Conservation (phyloP, 2,888 invertebrate genomes). For the Ceramica pisi region DNA sequence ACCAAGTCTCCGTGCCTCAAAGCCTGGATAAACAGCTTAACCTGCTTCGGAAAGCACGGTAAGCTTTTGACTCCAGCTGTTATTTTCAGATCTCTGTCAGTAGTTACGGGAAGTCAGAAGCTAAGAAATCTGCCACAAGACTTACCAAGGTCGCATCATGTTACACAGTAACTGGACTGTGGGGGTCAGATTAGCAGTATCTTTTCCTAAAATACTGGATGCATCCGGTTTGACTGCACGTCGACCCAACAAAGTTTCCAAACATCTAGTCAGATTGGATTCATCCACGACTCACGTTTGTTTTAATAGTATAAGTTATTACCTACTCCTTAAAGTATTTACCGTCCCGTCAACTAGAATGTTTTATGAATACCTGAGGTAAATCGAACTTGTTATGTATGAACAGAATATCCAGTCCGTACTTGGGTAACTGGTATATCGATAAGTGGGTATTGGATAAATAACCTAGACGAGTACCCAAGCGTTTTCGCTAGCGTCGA, state of each 20-base stretch:
- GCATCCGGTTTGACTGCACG: background rate
- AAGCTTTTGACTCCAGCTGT: too few species aligned
- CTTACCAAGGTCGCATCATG: background rate
- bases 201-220: background rate
- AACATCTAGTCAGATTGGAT: background rate
- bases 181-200: background rate
- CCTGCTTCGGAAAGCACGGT: too few species aligned
- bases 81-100: too few species aligned
- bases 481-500: conserved; percentile 50
- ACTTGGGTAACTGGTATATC: conserved; percentile 46
- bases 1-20: background rate
- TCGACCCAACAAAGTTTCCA: background rate
- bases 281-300: background rate
- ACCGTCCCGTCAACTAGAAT: background rate
- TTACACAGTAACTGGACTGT: background rate
- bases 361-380: conserved; percentile 19
- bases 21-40: too few species aligned
- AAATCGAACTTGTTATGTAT: conserved; percentile 42
- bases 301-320: background rate
- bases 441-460: conserved; percentile 35
- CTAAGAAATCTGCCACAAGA: background rate
- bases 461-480: conserved; percentile 28
- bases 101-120: too few species aligned
- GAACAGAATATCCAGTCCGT: conserved; percentile 28
- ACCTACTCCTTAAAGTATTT: background rate